These are phyloP conservation scores for Triops cancriformis DNA, from an alignment of 1,140 invertebrate genomes.

Conservation along the genomic window DNA sequence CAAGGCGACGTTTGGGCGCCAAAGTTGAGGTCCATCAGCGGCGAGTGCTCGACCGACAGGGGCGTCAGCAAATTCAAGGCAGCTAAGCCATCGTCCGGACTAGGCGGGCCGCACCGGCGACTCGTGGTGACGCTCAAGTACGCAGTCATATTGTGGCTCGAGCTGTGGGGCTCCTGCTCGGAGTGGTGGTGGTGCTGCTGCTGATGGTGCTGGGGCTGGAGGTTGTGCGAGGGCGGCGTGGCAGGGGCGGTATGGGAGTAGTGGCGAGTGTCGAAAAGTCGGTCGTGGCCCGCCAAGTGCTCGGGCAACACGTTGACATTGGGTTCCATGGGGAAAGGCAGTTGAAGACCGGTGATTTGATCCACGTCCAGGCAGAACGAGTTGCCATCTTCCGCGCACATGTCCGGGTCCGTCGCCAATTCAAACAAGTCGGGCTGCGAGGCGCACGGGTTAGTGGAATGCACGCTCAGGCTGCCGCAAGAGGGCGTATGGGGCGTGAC, in stretches of 20 bases:
- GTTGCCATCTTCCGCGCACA: slow-evolving; percentile 27
- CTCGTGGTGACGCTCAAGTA: slow-evolving; percentile 38
- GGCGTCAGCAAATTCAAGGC: slow-evolving; percentile 36
- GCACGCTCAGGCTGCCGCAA: slow-evolving; percentile 46
- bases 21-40: slow-evolving; percentile 47
- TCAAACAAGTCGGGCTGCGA: slow-evolving; percentile 25
- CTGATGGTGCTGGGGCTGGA: slow-evolving; percentile 16
- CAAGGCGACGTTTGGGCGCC: slow-evolving; percentile 45
- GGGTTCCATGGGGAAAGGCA: slow-evolving; percentile 53
- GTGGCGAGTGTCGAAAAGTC: slow-evolving; percentile 4
- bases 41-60: slow-evolving; percentile 31
- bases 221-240: slow-evolving; percentile 28
- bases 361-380: slow-evolving; percentile 39
- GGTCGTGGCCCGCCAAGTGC: slow-evolving; percentile 15
- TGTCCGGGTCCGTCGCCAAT: slow-evolving; percentile 22
- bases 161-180: background rate
- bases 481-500: slow-evolving; percentile 17
- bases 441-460: slow-evolving; percentile 33
- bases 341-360: slow-evolving; percentile 41
- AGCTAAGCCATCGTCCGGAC: slow-evolving; percentile 41
- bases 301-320: slow-evolving; percentile 57
- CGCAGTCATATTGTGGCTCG: slow-evolving; percentile 37
- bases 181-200: background rate
- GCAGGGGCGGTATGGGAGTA: slow-evolving; percentile 10
- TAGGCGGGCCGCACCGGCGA: slow-evolving; percentile 35